Conservation (phyloP, 2,888 invertebrate species). For the Drosophila acutilabella region DNA sequence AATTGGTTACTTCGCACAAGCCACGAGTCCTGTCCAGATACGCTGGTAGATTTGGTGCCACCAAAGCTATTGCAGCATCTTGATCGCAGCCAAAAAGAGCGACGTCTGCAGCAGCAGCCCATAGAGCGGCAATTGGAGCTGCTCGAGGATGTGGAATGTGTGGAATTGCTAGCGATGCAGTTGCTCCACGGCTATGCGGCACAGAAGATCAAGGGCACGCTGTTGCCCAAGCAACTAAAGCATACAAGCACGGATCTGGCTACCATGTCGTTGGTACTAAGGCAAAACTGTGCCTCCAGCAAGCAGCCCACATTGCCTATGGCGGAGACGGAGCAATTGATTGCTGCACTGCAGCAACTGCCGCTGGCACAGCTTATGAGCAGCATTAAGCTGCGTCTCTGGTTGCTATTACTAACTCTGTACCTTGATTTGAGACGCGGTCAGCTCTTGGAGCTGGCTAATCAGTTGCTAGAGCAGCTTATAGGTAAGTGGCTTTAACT, state of each 20-base stretch:
- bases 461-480: conserved; percentile 54
- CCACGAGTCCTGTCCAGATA: conserved; percentile 32
- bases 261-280: conserved; percentile 4
- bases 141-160: conserved; percentile 66
- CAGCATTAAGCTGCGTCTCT: conserved; percentile 71
- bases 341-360: conserved; percentile 66
- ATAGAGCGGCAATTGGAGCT: conserved; percentile 20
- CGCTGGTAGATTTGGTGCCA: conserved; percentile 52
- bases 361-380: conserved; percentile 74
- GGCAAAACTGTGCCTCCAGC: conserved; percentile 35
- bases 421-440: conserved; percentile 71
- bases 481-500: conserved; percentile 39
- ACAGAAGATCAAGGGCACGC: conserved; percentile 30
- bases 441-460: conserved; percentile 45
- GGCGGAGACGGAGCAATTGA: conserved; percentile 43
- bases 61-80: conserved; percentile 71
- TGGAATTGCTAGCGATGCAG: conserved; percentile 72
- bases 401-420: conserved; percentile 75
- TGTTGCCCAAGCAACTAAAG: conserved; percentile 42
- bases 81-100: conserved; percentile 68
- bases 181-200: conserved; percentile 63
- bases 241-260: background rate
- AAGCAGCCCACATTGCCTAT: conserved; percentile 40
- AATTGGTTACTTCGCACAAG: conserved; percentile 29
- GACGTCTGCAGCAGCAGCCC: conserved; percentile 30